Base-by-base conservation (phyloP, 2,797 vertebrate species). In the Xyrichtys novacula region DNA sequence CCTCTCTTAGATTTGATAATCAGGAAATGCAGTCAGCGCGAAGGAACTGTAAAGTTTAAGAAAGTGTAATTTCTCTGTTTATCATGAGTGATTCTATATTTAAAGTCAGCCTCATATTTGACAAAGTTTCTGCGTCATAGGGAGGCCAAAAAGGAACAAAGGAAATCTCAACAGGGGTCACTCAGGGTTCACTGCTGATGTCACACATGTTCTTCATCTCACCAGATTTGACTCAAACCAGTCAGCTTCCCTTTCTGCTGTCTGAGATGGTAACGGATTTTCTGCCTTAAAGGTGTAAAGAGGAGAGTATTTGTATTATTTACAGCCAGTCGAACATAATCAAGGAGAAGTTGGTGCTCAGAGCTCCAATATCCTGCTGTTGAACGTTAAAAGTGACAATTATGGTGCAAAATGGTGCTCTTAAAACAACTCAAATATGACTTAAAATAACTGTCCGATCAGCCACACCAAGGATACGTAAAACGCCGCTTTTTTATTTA, bases 141-240 rank as follows among this genome's bases (percentile, higher is more conserved):
- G 56, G 22, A 26, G 64, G 19, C 26, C 25, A 54, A 23, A 68
- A 49, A 63, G 16, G 32, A 59, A 65, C 39, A 71, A 65, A 71
- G 52, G 46, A 76, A 54, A 64, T 60, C 20, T 69, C 49, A 39
- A 76, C 74, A 76, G 47, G 66, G 78, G 75, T 83, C 65, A 69
- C 46, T 77, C 46, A 64, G 46, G 75, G 76, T 78, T 89, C 74
- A 75, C 44, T 66, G 67, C 15, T 85, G 69, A 84, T 84, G 80
- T 79, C 66, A 83, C 60, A 69, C 73, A 60, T 59, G 71, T 63
- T 84, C 57, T 76, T 74, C 76, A 52, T 81, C 75, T 71, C 81
- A 59, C 62, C 78, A 71, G 48, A 64, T 62, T 76, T 65, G 29
- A 47, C 70, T 71, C 58, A 47, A 49, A 66, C 65, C 39, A 50